Conservation (phyloP, 2,113 vertebrate genomes). For the Pygoscelis adeliae region DNA sequence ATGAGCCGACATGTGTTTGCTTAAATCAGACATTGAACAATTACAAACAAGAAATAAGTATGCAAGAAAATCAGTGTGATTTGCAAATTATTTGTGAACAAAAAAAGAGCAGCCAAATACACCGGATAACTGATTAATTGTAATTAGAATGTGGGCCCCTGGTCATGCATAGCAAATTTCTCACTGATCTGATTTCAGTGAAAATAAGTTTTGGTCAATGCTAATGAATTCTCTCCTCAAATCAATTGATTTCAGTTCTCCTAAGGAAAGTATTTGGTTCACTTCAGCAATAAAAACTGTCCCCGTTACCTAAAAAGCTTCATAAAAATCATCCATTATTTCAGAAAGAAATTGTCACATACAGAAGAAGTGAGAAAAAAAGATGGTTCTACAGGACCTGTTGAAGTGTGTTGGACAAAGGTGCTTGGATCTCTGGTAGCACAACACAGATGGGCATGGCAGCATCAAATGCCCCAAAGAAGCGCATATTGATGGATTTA, state of each 20-base stretch:
- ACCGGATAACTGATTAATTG: background rate
- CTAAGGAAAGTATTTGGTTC: background rate
- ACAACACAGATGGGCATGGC: background rate
- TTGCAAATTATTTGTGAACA: background rate
- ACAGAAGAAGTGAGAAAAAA: background rate
- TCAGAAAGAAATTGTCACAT: background rate
- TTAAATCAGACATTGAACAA: background rate
- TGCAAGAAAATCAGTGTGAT: constrained; percentile 17
- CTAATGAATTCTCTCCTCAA: background rate
- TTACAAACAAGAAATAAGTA: constrained; percentile 11
- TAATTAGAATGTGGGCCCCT: background rate
- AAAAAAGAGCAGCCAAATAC: background rate
- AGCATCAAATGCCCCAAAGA: background rate
- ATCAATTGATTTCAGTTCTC: background rate
- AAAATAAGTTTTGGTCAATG: background rate
- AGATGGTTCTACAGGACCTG: background rate
- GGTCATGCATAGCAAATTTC: background rate
- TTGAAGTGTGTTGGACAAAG: background rate
- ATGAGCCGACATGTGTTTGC: background rate
- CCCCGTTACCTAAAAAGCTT: background rate
- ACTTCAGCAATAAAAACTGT: background rate
- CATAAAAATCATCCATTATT: background rate
- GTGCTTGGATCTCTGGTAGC: background rate
- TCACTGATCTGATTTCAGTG: background rate
- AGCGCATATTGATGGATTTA: background rate